Conservation (phyloP, 2,888 invertebrate species). For the Cepaea hortensis region DNA sequence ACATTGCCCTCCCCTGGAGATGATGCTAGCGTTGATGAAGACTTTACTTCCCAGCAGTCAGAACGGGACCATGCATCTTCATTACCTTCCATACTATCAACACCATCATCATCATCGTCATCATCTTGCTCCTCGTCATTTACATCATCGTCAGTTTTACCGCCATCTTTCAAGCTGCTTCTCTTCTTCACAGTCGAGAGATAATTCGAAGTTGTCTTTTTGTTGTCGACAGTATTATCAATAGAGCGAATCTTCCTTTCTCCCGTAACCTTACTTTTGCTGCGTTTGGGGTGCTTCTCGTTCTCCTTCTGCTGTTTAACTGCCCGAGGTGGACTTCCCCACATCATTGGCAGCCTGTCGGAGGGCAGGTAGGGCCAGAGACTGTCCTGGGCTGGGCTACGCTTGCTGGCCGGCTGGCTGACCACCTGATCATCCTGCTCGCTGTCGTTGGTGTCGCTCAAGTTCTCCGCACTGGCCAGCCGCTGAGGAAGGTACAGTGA, state of each 20-base stretch:
- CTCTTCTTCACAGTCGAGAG: not conserved
- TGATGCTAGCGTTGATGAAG: constrained; percentile 20
- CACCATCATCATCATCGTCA: constrained; percentile 35
- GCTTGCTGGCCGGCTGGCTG: not conserved
- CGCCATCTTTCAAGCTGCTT: not conserved
- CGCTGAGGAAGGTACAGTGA: constrained; percentile 20
- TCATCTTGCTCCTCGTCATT: constrained; percentile 4
- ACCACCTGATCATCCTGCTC: constrained; percentile 39
- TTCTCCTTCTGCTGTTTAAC: constrained; percentile 26
- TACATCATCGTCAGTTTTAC: not conserved
- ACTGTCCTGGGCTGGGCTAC: constrained; percentile 30
- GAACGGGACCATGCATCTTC: constrained; percentile 34
- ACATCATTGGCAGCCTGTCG: constrained; percentile 41
- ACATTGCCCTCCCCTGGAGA: constrained; percentile 37
- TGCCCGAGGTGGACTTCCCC: constrained; percentile 43
- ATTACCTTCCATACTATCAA: constrained; percentile 13
- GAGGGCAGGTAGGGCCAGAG: constrained; percentile 47
- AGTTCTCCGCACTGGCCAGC: constrained; percentile 34
- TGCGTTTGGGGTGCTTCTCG: not conserved
- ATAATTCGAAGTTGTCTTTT: not conserved
- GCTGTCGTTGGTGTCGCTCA: constrained; percentile 38
- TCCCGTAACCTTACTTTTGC: not conserved
- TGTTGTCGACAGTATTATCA: not conserved
- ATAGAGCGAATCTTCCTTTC: not conserved
- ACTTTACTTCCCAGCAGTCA: constrained; percentile 47